phyloP scores from a whole-genome alignment of 2,113 vertebrate genomes.

The Numenius arquata region DNA sequence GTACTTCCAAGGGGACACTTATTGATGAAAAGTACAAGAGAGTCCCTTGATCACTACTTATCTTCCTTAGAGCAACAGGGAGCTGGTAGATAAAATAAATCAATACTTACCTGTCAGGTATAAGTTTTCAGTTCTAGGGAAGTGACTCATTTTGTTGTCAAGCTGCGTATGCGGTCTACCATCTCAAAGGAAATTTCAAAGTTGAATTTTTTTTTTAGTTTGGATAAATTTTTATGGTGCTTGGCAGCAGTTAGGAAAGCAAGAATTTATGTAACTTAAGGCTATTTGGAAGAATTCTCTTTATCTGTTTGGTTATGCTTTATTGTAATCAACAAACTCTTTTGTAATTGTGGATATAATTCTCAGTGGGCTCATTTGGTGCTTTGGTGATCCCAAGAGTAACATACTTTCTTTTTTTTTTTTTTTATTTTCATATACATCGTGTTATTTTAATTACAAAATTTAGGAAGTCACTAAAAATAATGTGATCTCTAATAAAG shows the following conservation, averaged over 20 bases:
- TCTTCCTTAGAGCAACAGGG: not conserved
- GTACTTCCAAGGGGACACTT: not conserved
- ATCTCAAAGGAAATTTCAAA: not conserved
- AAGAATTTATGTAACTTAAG: not conserved
- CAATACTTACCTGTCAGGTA: not conserved
- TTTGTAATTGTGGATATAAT: not conserved
- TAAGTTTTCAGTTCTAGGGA: not conserved
- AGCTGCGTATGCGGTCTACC: not conserved
- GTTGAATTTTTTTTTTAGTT: not conserved
- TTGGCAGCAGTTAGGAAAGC: not conserved
- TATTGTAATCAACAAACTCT: not conserved
- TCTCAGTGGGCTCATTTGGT: not conserved
- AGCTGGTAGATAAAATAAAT: not conserved
- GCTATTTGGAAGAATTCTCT: not conserved
- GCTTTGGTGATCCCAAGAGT: not conserved
- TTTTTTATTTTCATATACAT: not conserved
- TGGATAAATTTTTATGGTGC: not conserved
- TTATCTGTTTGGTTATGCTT: not conserved
- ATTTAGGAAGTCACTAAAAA: not conserved
- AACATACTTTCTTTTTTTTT: not conserved
- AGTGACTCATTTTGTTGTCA: not conserved
- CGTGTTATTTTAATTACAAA: not conserved
- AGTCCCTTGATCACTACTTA: not conserved
- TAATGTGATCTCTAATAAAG: not conserved
- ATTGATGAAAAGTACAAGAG: not conserved